A percentile compares a stretch with the other conserved stretches of the same genome.
Conservation (phyloP, 2,113 vertebrate species). For the Chitala chitala region DNA sequence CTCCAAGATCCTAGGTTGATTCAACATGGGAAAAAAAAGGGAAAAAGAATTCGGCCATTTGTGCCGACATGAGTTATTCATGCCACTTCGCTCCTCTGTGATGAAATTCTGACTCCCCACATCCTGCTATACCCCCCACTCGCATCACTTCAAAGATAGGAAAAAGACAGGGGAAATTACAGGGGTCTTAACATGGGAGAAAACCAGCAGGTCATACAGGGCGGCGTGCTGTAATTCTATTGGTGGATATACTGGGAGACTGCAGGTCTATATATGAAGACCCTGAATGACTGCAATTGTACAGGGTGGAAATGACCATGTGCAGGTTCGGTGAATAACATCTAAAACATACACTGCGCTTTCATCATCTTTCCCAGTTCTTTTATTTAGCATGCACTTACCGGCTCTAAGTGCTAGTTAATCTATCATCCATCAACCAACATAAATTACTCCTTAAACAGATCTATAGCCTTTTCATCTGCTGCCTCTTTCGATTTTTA, state of each 20-base stretch:
- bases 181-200: no score
- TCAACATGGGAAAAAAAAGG: background rate
- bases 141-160: background rate
- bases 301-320: background rate
- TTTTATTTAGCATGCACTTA: no score
- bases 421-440: no score
- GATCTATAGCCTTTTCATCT: no score
- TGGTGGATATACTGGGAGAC: background rate
- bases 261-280: background rate
- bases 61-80: background rate
- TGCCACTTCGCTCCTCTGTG: no score
- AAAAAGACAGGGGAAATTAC: no score
- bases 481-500: no score
- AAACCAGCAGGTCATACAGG: no score
- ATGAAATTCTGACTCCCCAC: background rate
- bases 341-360: background rate
- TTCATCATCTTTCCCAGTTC: background rate
- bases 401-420: no score
- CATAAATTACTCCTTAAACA: no score
- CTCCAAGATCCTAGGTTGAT: background rate
- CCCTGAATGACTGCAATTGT: background rate
- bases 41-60: no score
- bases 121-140: background rate
- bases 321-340: background rate
- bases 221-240: background rate